phyloP scores from a whole-genome alignment of 1,140 invertebrate species.

The Dolichoris vasculosae region DNA sequence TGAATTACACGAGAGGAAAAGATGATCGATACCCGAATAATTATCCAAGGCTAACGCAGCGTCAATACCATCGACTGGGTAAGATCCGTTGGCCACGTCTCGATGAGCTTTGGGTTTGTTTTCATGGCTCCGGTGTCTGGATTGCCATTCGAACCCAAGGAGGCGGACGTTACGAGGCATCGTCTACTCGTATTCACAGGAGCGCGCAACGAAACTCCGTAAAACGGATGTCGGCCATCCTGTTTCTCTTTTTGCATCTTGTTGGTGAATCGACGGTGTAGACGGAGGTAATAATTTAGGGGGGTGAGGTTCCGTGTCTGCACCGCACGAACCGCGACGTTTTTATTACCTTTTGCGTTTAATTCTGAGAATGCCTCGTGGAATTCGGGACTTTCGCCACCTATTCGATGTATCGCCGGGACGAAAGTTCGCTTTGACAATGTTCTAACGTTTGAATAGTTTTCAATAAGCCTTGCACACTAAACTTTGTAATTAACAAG shows the following conservation, averaged over 20 bases:
- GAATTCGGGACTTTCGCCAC: neutral
- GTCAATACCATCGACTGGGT: conserved; percentile 55
- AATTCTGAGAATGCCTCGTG: neutral
- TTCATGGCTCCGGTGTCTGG: neutral
- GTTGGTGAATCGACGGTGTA: neutral
- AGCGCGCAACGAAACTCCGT: too few species aligned
- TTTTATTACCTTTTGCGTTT: neutral
- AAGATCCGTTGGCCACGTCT: neutral
- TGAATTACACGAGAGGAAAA: conserved; percentile 54
- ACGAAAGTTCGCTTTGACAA: neutral
- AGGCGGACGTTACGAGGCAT: neutral
- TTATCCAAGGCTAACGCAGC: conserved; percentile 61
- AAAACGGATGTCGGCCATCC: neutral
- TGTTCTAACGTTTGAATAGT: neutral
- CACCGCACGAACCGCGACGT: neutral
- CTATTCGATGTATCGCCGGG: neutral
- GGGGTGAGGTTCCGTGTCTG: too few species aligned
- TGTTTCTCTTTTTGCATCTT: neutral
- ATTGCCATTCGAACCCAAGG: neutral
- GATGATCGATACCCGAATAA: conserved; percentile 64
- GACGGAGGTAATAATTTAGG: neutral
- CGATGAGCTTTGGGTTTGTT: neutral
- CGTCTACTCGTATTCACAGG: neutral
- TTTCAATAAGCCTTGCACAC: neutral
- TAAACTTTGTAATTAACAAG: neutral